phyloP scores from a whole-genome alignment of 2,113 vertebrate genomes.

The Scomber scombrus region DNA sequence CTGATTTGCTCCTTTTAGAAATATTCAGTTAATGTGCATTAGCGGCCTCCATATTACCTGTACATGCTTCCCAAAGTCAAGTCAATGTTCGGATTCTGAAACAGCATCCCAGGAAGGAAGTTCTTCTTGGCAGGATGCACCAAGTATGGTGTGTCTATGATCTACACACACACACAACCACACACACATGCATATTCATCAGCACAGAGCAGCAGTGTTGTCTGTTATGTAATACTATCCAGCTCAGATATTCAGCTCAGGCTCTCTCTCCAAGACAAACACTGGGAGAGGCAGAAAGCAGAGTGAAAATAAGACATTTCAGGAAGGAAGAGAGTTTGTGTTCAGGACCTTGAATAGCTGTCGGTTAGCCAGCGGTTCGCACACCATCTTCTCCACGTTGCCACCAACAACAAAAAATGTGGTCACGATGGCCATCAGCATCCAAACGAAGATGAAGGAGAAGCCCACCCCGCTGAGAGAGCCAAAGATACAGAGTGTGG shows the following conservation, averaged over 20 bases:
- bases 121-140: conserved; percentile 90
- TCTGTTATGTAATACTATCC: not conserved
- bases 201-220: conserved; percentile 19
- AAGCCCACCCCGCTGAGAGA: conserved; percentile 91
- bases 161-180: conserved; percentile 79
- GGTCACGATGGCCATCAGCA: conserved; percentile 92
- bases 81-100: conserved; percentile 89
- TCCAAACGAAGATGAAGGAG: conserved; percentile 94
- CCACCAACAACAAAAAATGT: conserved; percentile 89
- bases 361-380: conserved; percentile 92
- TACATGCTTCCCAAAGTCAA: conserved; percentile 88
- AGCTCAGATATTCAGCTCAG: not conserved
- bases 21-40: not conserved
- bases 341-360: conserved; percentile 89
- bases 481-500: not conserved
- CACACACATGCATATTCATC: conserved; percentile 17
- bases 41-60: conserved; percentile 68
- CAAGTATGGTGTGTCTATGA: conserved; percentile 94
- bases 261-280: conserved; percentile 14
- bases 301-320: not conserved
- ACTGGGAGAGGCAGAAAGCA: not conserved
- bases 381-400: conserved; percentile 94
- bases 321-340: not conserved
- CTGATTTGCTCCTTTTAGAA: no score
- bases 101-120: conserved; percentile 90